Conservation (phyloP, 2,797 vertebrate genomes). For the Cephalopachus bancanus region DNA sequence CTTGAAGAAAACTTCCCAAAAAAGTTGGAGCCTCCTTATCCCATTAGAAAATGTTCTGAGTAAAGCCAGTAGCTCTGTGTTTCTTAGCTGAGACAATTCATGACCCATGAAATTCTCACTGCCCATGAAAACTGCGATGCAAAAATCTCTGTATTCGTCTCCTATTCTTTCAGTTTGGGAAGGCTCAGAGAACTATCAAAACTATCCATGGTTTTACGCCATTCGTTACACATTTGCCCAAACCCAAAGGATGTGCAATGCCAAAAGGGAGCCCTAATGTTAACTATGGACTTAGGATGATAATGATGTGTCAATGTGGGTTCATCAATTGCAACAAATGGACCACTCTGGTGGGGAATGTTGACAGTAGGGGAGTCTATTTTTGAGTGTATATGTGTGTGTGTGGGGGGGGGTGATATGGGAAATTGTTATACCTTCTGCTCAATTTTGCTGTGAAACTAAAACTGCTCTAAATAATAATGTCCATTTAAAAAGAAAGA, state of each 20-base stretch:
- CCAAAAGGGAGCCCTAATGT: background rate
- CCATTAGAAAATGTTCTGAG: background rate
- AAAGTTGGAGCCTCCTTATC: background rate
- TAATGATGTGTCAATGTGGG: fast-evolving
- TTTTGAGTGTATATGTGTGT: fast-evolving
- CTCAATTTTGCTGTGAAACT: background rate
- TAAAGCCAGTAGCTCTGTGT: background rate
- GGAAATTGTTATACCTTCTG: background rate
- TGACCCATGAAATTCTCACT: no score
- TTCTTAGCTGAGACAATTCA: background rate
- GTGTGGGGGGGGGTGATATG: background rate
- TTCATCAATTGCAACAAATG: background rate
- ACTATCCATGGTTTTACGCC: background rate
- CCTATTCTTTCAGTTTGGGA: background rate
- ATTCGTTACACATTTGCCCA: background rate
- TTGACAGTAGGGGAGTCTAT: background rate
- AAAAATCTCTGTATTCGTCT: background rate
- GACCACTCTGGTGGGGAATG: no score
- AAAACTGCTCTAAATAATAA: conserved; percentile 29
- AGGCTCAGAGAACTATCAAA: background rate
- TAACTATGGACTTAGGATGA: background rate
- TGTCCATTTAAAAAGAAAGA: conserved; percentile 33
- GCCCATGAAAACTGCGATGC: background rate
- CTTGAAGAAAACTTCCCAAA: background rate
- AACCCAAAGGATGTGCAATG: background rate